Percentiles rank a stretch among this genome's conserved stretches.
Conservation (phyloP, 2,888 invertebrate genomes). For the Pyralis farinalis region DNA sequence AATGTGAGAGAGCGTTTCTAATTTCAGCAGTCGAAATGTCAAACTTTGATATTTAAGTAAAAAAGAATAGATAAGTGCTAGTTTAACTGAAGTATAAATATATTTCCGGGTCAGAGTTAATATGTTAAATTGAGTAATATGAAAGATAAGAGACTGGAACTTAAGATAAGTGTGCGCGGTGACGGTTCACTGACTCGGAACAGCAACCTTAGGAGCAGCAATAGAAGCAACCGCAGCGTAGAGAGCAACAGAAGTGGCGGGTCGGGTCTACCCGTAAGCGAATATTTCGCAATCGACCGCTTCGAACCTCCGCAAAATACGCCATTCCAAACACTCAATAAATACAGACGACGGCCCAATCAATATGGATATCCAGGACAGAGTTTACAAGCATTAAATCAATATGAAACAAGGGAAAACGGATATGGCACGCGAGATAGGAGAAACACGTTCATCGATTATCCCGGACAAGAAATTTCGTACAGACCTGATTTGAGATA, state of each 20-base stretch:
- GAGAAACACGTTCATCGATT: slow-evolving; percentile 53
- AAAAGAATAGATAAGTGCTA: too few species aligned
- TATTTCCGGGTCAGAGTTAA: not conserved
- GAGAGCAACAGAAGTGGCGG: slow-evolving; percentile 47
- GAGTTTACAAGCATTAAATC: slow-evolving; percentile 61
- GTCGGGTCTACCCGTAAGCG: slow-evolving; percentile 52
- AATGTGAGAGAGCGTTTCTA: slow-evolving; percentile 36
- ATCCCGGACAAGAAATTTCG: slow-evolving; percentile 38
- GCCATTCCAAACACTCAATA: slow-evolving; percentile 62
- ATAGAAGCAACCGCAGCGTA: slow-evolving; percentile 62
- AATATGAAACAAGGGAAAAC: slow-evolving; percentile 43
- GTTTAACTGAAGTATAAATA: not conserved
- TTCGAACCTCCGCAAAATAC: slow-evolving; percentile 60
- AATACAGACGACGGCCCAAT: slow-evolving; percentile 56
- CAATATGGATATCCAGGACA: slow-evolving; percentile 65
- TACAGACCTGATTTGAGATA: slow-evolving; percentile 34
- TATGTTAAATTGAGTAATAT: slow-evolving; percentile 38
- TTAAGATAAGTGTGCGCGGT: slow-evolving; percentile 71
- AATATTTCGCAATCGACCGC: slow-evolving; percentile 70
- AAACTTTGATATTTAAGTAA: slow-evolving; percentile 25
- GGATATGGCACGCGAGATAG: slow-evolving; percentile 34
- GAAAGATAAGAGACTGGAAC: slow-evolving; percentile 73
- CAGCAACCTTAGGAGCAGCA: slow-evolving; percentile 55
- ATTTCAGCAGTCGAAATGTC: slow-evolving; percentile 32
- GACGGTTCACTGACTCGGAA: slow-evolving; percentile 68